These are phyloP conservation scores for Ditula angustiorana DNA, from an alignment of 2,888 invertebrate species.

Conservation along the genomic window DNA sequence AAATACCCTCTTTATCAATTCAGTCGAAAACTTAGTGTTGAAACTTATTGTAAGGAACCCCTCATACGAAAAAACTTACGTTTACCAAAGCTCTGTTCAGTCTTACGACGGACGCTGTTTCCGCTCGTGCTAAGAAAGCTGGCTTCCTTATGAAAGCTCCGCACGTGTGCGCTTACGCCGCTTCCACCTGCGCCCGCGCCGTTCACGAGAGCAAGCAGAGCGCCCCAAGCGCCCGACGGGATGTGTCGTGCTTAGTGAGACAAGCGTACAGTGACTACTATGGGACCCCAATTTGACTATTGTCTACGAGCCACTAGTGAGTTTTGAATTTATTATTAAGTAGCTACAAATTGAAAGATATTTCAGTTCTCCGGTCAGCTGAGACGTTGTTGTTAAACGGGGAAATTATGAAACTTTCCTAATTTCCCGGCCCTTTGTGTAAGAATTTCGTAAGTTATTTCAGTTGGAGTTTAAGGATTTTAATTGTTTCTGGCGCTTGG, in stretches of 20 bases:
- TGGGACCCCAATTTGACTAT: constrained; percentile 83
- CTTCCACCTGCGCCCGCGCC: constrained; percentile 73
- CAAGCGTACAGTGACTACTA: constrained; percentile 54
- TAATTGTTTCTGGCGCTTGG: constrained; percentile 9
- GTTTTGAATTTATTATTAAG: constrained; percentile 47
- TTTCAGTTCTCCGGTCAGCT: constrained; percentile 25
- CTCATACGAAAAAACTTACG: constrained; percentile 1
- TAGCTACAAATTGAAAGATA: neutral
- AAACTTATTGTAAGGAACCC: constrained; percentile 26
- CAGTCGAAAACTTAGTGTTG: no score
- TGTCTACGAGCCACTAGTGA: constrained; percentile 81
- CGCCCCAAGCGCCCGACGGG: constrained; percentile 73
- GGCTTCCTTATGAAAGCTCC: constrained; percentile 69
- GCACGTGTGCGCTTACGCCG: constrained; percentile 68
- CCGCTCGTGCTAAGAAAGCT: constrained; percentile 66
- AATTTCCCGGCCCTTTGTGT: constrained; percentile 31
- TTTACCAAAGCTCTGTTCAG: constrained; percentile 25
- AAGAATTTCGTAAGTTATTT: constrained; percentile 47
- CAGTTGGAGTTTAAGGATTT: constrained; percentile 4
- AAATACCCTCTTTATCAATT: no score
- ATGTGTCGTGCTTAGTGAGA: constrained; percentile 77
- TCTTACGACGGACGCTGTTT: constrained; percentile 52
- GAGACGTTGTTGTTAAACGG: neutral
- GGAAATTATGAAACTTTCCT: constrained; percentile 26
- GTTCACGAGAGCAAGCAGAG: constrained; percentile 56